Percentiles rank a stretch among this genome's conserved stretches.
Conservation (phyloP, 2,888 invertebrate genomes). For the Philereme transversata region DNA sequence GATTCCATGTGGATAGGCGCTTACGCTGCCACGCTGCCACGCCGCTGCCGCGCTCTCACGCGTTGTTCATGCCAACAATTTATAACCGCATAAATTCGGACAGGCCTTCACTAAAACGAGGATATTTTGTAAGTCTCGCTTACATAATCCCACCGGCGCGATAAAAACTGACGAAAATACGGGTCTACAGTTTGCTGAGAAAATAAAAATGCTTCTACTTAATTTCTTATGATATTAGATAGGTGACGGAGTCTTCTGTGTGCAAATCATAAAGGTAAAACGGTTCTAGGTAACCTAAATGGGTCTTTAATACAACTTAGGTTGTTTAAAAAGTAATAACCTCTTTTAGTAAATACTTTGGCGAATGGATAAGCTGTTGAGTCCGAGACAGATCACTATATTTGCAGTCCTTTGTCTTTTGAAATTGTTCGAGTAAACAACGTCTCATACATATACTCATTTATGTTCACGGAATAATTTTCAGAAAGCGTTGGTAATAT, state of each 20-base stretch:
- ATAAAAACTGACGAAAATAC: slow-evolving; percentile 55
- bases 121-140: slow-evolving; percentile 52
- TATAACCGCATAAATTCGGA: slow-evolving; percentile 59
- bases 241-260: slow-evolving; percentile 41
- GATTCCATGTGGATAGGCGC: slow-evolving; percentile 56
- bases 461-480: slow-evolving; percentile 14
- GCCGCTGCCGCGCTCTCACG: slow-evolving; percentile 37
- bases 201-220: slow-evolving; percentile 50
- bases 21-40: slow-evolving; percentile 28
- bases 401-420: slow-evolving; percentile 21
- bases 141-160: slow-evolving; percentile 44
- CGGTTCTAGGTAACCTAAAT: background rate
- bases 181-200: slow-evolving; percentile 44
- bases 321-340: background rate
- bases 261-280: slow-evolving; percentile 25
- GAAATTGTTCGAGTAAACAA: slow-evolving; percentile 21
- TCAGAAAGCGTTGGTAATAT: slow-evolving; percentile 15
- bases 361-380: slow-evolving; percentile 18
- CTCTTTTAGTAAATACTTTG: slow-evolving; percentile 24
- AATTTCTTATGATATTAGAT: slow-evolving; percentile 52
- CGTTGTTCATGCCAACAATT: slow-evolving; percentile 61
- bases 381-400: slow-evolving; percentile 18
- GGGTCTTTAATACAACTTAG: background rate
- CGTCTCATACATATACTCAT: slow-evolving; percentile 16
- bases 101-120: slow-evolving; percentile 47